Evolutionary conservation across 2,113 vertebrate genomes (phyloP), one percentile per base, ranked within the genome.

Genomic region (Cyrtonyx montezumae): DNA sequence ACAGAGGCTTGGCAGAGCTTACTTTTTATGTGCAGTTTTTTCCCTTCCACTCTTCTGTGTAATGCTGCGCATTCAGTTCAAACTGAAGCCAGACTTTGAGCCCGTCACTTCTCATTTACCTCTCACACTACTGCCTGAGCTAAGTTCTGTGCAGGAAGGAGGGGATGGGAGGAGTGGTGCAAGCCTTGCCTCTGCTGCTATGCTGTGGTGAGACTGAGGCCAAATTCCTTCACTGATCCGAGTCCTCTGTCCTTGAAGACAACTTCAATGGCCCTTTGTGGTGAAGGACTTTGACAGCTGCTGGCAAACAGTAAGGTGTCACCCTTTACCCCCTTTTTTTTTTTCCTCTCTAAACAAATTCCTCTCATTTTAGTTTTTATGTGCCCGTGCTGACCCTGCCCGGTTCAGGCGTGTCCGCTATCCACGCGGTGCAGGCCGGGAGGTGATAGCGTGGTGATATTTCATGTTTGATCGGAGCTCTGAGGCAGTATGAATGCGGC

Each of bases 371-470:
- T 23, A 8, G 26, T 14, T 67, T 48, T 16, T 6, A 1, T 3
- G 1, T 8, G 25, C 15, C 32, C 9, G 4, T 8, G 51, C 45
- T 4, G 25, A 15, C 32, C 9, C 4, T 8, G 51, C 45, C 14
- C 22, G 1, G 0, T 12, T 43, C 61, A n/a, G 18, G n/a, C n/a
- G n/a, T n/a, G n/a, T 16, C 40, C 13, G 3, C 0, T 26, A 30
- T 45, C 76, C 13, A 2, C 1, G 3, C 1, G 0, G 21, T 37
- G 10, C 37, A 13, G 5, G 36, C 6, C 3, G 4, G 25, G 26
- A 5, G 42, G 53, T 68, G 15, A 42, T 48, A 34, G 21, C 26
- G 25, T 43, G 6, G 15, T 20, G 16, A 19, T 22, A 20, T 45
- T 46, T 22, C 15, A 45, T 16, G 30, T 22, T 32, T 37, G 2